phyloP scores from a whole-genome alignment of 1,140 invertebrate species.

The Antheraea mylitta region DNA sequence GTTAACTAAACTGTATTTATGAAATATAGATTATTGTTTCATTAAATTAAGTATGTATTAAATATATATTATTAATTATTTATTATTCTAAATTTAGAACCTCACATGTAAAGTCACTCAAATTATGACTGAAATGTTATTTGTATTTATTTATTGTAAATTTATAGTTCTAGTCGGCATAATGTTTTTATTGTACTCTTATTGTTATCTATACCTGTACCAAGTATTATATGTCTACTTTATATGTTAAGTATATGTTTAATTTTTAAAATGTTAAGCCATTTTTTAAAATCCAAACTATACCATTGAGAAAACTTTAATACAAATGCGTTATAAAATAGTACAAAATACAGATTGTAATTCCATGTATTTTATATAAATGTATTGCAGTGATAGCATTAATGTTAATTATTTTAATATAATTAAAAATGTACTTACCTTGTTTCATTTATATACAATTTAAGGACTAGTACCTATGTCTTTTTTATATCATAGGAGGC shows the following conservation, averaged over 20 bases:
- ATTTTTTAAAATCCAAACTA: background rate
- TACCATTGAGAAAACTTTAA: conserved; percentile 23
- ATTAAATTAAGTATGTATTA: background rate
- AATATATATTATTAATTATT: background rate
- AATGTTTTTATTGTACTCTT: background rate
- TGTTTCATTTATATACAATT: conserved; percentile 20
- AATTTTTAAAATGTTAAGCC: conserved; percentile 9
- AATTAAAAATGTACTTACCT: conserved; percentile 30
- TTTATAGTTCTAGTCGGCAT: conserved; percentile 10
- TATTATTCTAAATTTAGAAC: background rate
- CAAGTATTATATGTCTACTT: background rate
- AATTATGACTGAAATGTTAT: conserved; percentile 25
- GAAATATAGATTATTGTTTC: background rate
- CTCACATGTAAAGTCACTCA: conserved; percentile 21
- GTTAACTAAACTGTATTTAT: background rate
- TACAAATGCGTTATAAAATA: background rate
- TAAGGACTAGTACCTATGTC: background rate
- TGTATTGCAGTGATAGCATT: background rate
- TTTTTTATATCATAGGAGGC: too few relatives aligned
- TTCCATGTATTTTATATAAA: background rate
- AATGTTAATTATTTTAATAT: conserved; percentile 49
- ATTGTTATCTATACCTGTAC: background rate
- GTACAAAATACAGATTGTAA: background rate
- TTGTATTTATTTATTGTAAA: conserved; percentile 10
- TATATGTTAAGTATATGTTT: conserved; percentile 16